These are phyloP conservation scores for Bicyclus anynana DNA, from an alignment of 1,140 invertebrate species.

Conservation along the genomic window DNA sequence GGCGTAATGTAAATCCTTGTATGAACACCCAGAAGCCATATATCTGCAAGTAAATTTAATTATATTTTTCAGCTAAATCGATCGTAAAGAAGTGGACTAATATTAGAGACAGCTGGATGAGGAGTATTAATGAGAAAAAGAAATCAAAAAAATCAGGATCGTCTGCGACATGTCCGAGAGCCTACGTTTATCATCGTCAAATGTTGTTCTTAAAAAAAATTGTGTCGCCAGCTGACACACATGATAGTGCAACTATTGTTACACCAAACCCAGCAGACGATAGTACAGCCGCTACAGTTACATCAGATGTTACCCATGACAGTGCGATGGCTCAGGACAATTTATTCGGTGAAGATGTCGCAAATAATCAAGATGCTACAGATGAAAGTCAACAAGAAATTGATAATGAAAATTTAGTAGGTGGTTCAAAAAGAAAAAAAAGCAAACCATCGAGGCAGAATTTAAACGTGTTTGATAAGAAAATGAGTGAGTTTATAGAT, in stretches of 20 bases:
- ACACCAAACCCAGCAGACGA: too few species aligned
- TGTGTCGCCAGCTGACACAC: neutral
- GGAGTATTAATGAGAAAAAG: neutral
- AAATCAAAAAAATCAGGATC: neutral
- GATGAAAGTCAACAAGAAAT: too few species aligned
- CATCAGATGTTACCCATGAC: too few species aligned
- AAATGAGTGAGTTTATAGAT: neutral
- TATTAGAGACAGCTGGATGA: neutral
- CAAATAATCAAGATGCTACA: too few species aligned
- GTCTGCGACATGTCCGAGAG: neutral
- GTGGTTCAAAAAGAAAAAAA: too few species aligned
- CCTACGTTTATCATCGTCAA: neutral
- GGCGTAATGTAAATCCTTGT: slow-evolving; percentile 30
- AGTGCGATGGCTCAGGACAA: too few species aligned
- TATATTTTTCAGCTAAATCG: neutral
- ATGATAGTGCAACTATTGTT: neutral
- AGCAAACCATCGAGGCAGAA: too few species aligned
- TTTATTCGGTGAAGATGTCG: too few species aligned
- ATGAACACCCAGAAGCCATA: slow-evolving; percentile 33
- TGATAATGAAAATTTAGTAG: too few species aligned
- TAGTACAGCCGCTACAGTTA: too few species aligned
- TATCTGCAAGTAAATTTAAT: slow-evolving; percentile 24
- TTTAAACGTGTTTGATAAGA: neutral
- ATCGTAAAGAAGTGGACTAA: neutral
- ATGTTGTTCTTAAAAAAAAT: neutral